Evolutionary conservation across 2,888 invertebrate genomes (phyloP).

Genomic region (Deladenus siricidicola): DNA sequence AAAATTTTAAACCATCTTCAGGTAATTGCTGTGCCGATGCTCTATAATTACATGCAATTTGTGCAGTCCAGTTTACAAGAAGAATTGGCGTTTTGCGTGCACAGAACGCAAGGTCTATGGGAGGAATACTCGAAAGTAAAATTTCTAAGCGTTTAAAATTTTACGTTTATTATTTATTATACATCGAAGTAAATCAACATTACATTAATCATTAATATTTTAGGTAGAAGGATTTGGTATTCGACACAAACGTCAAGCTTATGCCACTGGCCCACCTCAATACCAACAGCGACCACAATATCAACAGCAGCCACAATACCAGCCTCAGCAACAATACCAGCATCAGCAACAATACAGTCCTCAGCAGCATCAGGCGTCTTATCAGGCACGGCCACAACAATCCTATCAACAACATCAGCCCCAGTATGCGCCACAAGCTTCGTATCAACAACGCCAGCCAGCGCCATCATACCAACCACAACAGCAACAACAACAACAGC

Average conservation of each 20-base stretch:
- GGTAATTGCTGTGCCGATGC: background rate
- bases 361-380: background rate
- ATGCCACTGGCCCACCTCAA: constrained; percentile 7
- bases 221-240: no score
- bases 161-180: no score
- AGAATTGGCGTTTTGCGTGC: constrained; percentile 48
- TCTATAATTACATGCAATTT: constrained; percentile 40
- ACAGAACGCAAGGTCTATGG: constrained; percentile 39
- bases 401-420: background rate
- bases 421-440: background rate
- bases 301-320: constrained; percentile 2
- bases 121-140: constrained; percentile 36
- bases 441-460: background rate
- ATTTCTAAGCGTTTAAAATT: constrained; percentile 18
- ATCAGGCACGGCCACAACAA: background rate
- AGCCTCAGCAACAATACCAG: background rate
- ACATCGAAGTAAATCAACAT: no score
- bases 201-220: no score
- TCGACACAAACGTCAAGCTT: constrained; percentile 3
- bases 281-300: background rate
- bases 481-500: constrained; percentile 10
- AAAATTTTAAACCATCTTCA: no score
- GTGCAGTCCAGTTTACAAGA: constrained; percentile 44
- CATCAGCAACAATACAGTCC: background rate
- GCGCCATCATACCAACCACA: constrained; percentile 5